These are phyloP conservation scores for Sebastes schlegelii DNA, from an alignment of 2,113 vertebrate genomes.

Conservation along the genomic window DNA sequence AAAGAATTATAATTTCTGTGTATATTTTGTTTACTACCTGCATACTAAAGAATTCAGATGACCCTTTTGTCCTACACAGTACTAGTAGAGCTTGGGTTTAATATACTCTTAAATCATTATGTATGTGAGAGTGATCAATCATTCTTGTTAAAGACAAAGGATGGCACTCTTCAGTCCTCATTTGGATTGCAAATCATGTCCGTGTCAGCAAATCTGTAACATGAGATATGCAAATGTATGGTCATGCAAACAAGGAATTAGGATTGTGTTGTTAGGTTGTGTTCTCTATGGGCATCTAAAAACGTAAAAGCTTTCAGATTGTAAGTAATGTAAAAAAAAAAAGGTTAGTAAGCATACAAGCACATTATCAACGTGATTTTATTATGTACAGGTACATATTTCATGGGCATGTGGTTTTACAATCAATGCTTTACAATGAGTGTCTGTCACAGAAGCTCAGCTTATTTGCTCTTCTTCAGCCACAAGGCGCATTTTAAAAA, in stretches of 20 bases:
- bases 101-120: neutral
- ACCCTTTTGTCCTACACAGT: neutral
- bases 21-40: neutral
- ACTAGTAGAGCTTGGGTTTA: conserved; percentile 1
- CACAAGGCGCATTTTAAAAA: conserved; percentile 30
- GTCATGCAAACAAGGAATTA: conserved; percentile 61
- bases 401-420: neutral
- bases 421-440: neutral
- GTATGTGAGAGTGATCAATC: conserved; percentile 19
- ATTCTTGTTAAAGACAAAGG: conserved; percentile 34
- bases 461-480: neutral
- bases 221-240: conserved; percentile 61
- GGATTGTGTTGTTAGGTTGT: conserved; percentile 18
- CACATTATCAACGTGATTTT: conserved; percentile 1
- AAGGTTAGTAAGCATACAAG: neutral
- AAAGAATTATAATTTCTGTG: neutral
- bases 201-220: conserved; percentile 54
- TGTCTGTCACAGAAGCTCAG: neutral
- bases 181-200: conserved; percentile 79
- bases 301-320: neutral
- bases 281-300: neutral
- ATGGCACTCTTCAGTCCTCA: conserved; percentile 42
- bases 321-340: conserved; percentile 5
- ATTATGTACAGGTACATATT: neutral
- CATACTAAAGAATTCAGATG: neutral